Evolutionary conservation across 2,113 vertebrate genomes (phyloP), one percentile per base, ranked within the genome.

Genomic region (Macquaria ambigua): DNA sequence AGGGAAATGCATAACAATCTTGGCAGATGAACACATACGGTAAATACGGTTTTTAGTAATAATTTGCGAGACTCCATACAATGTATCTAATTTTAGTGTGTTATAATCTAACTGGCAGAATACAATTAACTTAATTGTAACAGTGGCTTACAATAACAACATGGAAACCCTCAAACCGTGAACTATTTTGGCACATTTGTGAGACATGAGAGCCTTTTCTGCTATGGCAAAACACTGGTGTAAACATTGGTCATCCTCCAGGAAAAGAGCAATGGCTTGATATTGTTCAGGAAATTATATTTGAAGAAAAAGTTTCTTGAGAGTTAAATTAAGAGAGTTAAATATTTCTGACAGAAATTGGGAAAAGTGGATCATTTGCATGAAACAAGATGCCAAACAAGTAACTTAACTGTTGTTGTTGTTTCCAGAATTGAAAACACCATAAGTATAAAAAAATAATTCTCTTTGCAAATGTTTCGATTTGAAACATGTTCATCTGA

Each of bases 121-220:
- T 84, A 62, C 75, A 82, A 76, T 91, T 71, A 87, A 74, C 67
- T 80, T 68, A 74, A 82, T 62, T 81, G 77, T 74, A 77, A 73
- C 41, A 79, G 68, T 34, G 50, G 25, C 59, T 67, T 55, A 34
- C 34, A 53, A 53, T 25, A 18, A 48, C 3, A 70, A 75, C 46
- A 10, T 39, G 31, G 8, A 55, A 71, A 31, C 28, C 3, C 8
- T 76, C 72, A 10, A 62, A 76, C 58, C 3, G 3, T 69, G 15
- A 58, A 64, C 31, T 37, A 21, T 59, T 67, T 53, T 62, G 41
- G 21, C 37, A 39, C 55, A n/a, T 43, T 64, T 62, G 50, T 25
- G 28, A 55, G 43, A 41, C 6, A 25, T 43, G 21, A 39, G 5
- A 16, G 28, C 39, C 0, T 77, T 52, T 67, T 56, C 20, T 63